Evolutionary conservation across 2,888 invertebrate genomes (phyloP), one percentile per base, ranked within the genome.

Genomic region (Dynastes grantii): DNA sequence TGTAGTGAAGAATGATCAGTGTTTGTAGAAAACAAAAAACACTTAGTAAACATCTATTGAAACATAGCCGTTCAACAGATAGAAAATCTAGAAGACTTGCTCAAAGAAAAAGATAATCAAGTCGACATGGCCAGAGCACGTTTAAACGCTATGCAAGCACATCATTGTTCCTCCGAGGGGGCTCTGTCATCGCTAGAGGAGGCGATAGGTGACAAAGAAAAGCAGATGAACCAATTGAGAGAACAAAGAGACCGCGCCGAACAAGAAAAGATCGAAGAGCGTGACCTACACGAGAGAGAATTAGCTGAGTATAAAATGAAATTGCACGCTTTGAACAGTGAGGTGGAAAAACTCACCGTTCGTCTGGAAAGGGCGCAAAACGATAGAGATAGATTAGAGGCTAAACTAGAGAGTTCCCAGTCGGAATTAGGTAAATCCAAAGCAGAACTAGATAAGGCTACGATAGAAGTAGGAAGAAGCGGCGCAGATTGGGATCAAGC

Each of bases 101-200:
- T 99, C 75, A 97, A 97, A 90, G 99, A 99, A 88, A 99, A 98
- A 90, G 99, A 99, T 88, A 97, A 97, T 89, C 98, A 98, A 91
- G 96, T 99, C 77, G 97, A 98, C 85, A 96, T 97, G 95, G 96
- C 97, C 1, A 91, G 97, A 83, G 97, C 97, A 49, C 92, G 97
- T 83, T 89, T 96, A 71, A 95, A 96, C 68, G 96, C 97, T 79
- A 96, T 98, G 94, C 97, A 97, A 90, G 97, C 97, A 16, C 97
- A 98, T 87, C 97, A 97, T 87, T 97, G 96, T 90, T 94, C 96
- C 81, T 96, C 96, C 9, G 98, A 98, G 91, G 97, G 97, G 75
- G 97, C 98, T 1, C 90, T 98, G 76, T 95, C 96, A 75, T 96
- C 96, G 82, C 92, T 98, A 61, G 98, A 98, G 90, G 98, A 98